Evolutionary conservation across 2,797 vertebrate species (phyloP).

Genomic region (Scyliorhinus canicula): DNA sequence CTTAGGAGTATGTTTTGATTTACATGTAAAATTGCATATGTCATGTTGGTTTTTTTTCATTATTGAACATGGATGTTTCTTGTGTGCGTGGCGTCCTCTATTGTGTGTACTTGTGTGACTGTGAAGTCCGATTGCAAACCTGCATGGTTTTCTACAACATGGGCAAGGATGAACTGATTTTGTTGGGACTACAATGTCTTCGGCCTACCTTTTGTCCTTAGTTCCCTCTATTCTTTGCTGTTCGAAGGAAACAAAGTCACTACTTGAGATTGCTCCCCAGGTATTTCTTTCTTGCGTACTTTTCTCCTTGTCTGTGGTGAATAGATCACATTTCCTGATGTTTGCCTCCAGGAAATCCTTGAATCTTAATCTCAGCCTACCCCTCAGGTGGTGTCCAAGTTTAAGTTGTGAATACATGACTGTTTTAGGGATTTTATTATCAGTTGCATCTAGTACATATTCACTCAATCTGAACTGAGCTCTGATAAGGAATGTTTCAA

Average conservation of each 20-base stretch:
- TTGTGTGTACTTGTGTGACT: background rate
- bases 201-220: background rate
- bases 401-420: background rate
- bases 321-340: background rate
- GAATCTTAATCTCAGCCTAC: background rate
- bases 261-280: background rate
- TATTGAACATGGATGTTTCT: background rate
- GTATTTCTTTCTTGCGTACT: background rate
- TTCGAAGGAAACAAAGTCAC: background rate
- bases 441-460: background rate
- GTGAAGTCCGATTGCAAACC: background rate
- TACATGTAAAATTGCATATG: no score
- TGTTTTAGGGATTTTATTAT: background rate
- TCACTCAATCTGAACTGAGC: background rate
- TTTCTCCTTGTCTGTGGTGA: background rate
- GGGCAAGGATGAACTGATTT: no score
- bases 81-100: background rate
- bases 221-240: background rate
- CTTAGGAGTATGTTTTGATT: no score
- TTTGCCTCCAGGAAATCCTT: background rate
- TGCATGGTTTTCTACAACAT: background rate
- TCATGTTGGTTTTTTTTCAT: background rate
- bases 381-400: background rate
- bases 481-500: background rate
- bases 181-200: no score